Conservation (phyloP, 2,113 vertebrate species). For the Oostethus manadensis region DNA sequence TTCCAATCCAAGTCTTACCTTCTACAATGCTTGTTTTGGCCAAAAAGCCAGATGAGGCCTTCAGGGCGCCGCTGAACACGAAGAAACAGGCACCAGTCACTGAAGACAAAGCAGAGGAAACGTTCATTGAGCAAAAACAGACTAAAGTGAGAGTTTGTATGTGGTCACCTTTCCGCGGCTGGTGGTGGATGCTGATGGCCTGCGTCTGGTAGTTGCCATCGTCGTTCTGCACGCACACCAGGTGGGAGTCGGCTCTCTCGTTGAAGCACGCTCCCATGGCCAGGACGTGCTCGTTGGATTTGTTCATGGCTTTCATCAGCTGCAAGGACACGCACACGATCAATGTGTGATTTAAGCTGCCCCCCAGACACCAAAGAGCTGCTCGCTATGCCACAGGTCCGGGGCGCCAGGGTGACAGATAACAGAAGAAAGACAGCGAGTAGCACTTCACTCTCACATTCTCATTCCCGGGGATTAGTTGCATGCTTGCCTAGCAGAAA, state of each 20-base stretch:
- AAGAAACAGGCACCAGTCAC: slow-evolving; percentile 98
- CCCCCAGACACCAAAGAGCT: neutral
- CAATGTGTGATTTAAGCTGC: slow-evolving; percentile 23
- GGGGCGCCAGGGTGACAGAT: slow-evolving; percentile 39
- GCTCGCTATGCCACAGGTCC: neutral
- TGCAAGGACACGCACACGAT: slow-evolving; percentile 58
- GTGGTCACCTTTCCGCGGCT: slow-evolving; percentile 85
- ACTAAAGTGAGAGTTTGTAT: neutral
- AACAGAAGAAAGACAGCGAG: slow-evolving; percentile 4
- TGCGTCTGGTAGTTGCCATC: slow-evolving; percentile 98
- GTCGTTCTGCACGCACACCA: slow-evolving; percentile 97
- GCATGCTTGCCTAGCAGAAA: neutral
- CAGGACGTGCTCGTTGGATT: slow-evolving; percentile 97
- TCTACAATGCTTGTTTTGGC: slow-evolving; percentile 99
- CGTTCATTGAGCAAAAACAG: neutral
- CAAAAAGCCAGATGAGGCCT: slow-evolving; percentile 90
- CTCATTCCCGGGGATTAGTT: slow-evolving; percentile 17
- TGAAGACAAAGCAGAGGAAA: slow-evolving; percentile 57
- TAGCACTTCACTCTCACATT: slow-evolving; percentile 24
- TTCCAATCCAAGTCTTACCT: slow-evolving; percentile 72
- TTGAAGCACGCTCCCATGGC: slow-evolving; percentile 96
- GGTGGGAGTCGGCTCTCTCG: slow-evolving; percentile 90
- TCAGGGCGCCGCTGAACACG: slow-evolving; percentile 97
- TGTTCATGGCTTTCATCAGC: slow-evolving; percentile 99
- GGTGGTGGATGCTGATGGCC: slow-evolving; percentile 98